Evolutionary conservation across 2,797 vertebrate genomes (phyloP).

Genomic region (Calcarius lapponicus): DNA sequence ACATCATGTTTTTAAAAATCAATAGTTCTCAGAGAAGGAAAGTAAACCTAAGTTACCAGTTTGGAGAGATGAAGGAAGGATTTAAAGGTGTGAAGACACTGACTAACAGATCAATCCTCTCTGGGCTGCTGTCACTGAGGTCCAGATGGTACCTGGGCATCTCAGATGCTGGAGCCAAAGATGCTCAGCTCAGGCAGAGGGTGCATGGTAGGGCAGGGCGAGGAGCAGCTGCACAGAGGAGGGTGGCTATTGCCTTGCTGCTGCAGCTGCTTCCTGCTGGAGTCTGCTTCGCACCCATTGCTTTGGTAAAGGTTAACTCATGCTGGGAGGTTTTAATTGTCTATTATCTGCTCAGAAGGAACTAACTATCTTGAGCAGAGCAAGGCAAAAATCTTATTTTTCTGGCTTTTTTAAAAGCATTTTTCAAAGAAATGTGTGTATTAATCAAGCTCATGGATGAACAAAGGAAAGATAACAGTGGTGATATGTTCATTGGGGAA

Average conservation of each 20-base stretch:
- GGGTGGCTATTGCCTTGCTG: neutral
- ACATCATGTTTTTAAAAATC: neutral
- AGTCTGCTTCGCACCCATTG: neutral
- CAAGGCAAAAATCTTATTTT: neutral
- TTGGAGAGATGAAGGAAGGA: neutral
- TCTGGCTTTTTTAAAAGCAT: neutral
- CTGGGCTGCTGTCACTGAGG: neutral
- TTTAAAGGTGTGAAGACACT: neutral
- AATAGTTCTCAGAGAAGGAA: neutral
- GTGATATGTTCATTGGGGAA: neutral
- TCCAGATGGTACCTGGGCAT: neutral
- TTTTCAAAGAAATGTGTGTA: neutral
- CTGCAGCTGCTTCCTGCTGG: neutral
- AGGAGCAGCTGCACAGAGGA: neutral
- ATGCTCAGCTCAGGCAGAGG: neutral
- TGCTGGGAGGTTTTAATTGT: slow-evolving; percentile 22
- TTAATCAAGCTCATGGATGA: neutral
- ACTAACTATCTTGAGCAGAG: neutral
- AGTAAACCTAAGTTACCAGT: neutral
- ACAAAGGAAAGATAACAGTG: neutral
- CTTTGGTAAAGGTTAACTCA: slow-evolving; percentile 27
- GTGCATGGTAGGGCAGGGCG: neutral
- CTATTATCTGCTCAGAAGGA: neutral
- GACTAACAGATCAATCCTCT: neutral
- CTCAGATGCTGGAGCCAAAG: neutral